phyloP scores from a whole-genome alignment of 2,888 invertebrate species.

The Brachyptera putata region DNA sequence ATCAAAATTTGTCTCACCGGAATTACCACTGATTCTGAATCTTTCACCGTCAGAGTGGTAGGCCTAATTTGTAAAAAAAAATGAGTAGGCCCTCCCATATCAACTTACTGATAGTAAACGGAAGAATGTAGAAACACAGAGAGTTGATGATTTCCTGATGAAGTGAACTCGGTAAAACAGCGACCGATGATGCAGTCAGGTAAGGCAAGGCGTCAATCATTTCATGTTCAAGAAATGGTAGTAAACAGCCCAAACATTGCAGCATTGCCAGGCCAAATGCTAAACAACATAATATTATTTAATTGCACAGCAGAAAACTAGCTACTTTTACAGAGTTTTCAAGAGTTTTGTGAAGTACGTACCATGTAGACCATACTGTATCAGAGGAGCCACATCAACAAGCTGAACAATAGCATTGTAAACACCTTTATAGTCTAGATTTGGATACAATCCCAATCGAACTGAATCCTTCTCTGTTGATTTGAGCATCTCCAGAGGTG shows the following conservation, averaged over 20 bases:
- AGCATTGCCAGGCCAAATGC: constrained; percentile 91
- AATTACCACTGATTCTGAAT: no score
- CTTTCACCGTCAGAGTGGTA: no score
- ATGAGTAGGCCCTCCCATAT: no score
- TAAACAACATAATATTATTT: constrained; percentile 50
- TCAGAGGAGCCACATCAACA: constrained; percentile 88
- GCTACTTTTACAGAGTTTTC: no score
- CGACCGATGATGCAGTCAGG: constrained; percentile 88
- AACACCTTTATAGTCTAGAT: constrained; percentile 93
- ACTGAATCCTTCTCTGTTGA: constrained; percentile 80
- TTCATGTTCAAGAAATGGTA: constrained; percentile 95
- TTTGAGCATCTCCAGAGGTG: constrained; percentile 87
- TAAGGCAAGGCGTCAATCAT: constrained; percentile 93
- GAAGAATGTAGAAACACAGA: constrained; percentile 91
- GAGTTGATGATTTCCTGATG: constrained; percentile 94
- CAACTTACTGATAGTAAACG: constrained; percentile 86
- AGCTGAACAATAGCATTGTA: constrained; percentile 86
- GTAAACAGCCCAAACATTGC: constrained; percentile 88
- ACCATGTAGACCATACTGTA: constrained; percentile 86
- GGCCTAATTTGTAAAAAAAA: no score
- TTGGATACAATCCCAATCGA: constrained; percentile 89
- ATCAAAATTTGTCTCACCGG: no score
- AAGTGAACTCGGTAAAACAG: constrained; percentile 81
- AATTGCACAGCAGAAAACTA: no score
- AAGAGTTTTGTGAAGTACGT: constrained; percentile 37